Base-by-base conservation (phyloP, 2,888 invertebrate species). In the Ferrisia virgata region DNA sequence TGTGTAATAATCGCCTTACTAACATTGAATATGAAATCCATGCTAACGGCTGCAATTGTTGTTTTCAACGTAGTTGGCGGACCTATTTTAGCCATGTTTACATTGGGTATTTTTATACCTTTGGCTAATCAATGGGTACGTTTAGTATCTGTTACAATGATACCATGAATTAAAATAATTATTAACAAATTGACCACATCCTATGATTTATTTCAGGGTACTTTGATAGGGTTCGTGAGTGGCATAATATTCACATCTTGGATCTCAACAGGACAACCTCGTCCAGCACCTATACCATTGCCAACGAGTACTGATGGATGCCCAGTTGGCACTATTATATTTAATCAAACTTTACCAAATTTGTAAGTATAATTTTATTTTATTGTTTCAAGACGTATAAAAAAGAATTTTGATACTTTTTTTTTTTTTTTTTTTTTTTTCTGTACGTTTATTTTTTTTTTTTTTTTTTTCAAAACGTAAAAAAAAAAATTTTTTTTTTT, bases 21-120 rank as follows among this genome's bases (percentile, higher is more conserved):
- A 6, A 95, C 96, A 0, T 93, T 96, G 86, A 91, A 93, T 84
- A 89, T 97, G 76, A 96, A 96, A 0, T 95, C 95, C 0, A 91
- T 98, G 18, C 90, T 98, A 15, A 95, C 96, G 89, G 94, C 95
- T 0, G 92, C 95, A 0, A 89, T 96, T 9, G 95, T 95, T 0
- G 94, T 96, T 86, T 96, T 96, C 87, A 96, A 95, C 1, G 93
- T 95, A 0, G 93, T 95, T 1, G 96, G 96, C 0, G 96, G 96
- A 0, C 96, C 96, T 0, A 88, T 96, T 15, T 89, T 96, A 28
- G 96, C 94, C 0, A 89, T 96, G 0, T 97, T 96, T 88, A 93
- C 95, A 0, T 89, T 96, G 36, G 96, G 96, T 86, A 95, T 97
- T 94, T 79, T 79, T 13, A 25, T 79, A 9, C 31, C 79, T 58